phyloP scores from a whole-genome alignment of 2,888 invertebrate genomes.

The Caenorhabditis japonica region DNA sequence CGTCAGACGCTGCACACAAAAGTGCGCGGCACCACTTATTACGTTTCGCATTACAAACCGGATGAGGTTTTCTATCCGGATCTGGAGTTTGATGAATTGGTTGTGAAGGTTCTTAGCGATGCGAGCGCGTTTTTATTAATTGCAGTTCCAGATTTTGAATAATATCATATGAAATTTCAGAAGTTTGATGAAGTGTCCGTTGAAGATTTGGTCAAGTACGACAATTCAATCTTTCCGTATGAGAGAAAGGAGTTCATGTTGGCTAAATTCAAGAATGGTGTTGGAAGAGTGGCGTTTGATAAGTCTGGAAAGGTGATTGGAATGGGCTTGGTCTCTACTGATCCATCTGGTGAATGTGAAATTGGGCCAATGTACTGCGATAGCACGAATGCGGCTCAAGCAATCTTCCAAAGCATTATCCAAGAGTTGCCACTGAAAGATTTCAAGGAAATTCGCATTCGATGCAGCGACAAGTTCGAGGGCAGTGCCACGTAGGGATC shows the following conservation, averaged over 20 bases:
- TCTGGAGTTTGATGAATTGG: conserved; percentile 22
- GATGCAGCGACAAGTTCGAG: conserved; percentile 40
- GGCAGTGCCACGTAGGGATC: conserved; percentile 36
- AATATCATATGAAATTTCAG: no score
- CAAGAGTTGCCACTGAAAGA: conserved; percentile 15
- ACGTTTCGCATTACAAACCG: conserved; percentile 22
- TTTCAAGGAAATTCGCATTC: conserved; percentile 26
- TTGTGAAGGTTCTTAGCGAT: conserved; percentile 26
- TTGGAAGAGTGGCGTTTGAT: conserved; percentile 42
- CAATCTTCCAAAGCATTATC: conserved; percentile 43
- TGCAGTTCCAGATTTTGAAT: no score
- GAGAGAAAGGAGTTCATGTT: conserved; percentile 32
- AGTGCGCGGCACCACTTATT: conserved; percentile 37
- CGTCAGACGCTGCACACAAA: conserved; percentile 31
- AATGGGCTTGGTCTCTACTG: conserved; percentile 32
- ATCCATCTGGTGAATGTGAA: conserved; percentile 22
- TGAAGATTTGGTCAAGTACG: conserved; percentile 28
- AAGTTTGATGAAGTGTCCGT: conserved; percentile 18
- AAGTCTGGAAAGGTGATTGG: conserved; percentile 40
- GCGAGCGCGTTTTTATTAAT: no score
- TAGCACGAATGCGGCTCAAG: conserved; percentile 29
- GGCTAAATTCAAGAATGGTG: conserved; percentile 31
- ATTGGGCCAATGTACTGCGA: conserved; percentile 46
- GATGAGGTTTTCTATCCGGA: conserved; percentile 36
- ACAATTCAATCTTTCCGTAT: conserved; percentile 45